A percentile compares a stretch with the other conserved stretches of the same genome.
These are phyloP conservation scores for Pardalotus punctatus DNA, from an alignment of 2,113 vertebrate genomes.

Conservation along the genomic window DNA sequence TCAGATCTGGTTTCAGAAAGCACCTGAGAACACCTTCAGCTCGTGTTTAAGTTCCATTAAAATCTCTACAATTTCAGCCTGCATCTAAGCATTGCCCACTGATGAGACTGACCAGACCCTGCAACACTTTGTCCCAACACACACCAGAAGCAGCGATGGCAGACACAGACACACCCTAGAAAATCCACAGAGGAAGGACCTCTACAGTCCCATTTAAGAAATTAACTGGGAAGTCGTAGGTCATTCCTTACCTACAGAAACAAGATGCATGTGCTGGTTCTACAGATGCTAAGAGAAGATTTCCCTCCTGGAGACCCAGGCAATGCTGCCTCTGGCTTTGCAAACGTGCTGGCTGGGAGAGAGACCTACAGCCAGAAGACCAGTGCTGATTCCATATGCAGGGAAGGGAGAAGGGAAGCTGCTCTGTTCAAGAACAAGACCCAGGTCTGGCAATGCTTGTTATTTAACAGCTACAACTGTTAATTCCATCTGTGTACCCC, in stretches of 20 bases:
- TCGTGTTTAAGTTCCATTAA: background rate
- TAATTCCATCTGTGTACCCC: background rate
- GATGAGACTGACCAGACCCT: background rate
- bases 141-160: fast-evolving
- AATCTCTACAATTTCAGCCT: background rate
- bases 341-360: background rate
- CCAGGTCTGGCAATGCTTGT: background rate
- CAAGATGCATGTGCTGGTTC: background rate
- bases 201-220: background rate
- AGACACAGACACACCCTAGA: background rate
- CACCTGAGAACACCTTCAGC: background rate
- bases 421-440: background rate
- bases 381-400: fast-evolving
- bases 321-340: background rate
- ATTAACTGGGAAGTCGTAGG: background rate
- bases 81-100: background rate
- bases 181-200: background rate
- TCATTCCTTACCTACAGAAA: background rate
- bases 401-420: background rate
- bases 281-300: fast-evolving
- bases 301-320: background rate
- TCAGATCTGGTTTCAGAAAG: background rate
- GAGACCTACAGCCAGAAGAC: background rate
- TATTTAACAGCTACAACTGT: background rate
- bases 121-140: background rate